Base-by-base conservation (phyloP, 2,113 vertebrate species). In the Ornithorhynchus anatinus region DNA sequence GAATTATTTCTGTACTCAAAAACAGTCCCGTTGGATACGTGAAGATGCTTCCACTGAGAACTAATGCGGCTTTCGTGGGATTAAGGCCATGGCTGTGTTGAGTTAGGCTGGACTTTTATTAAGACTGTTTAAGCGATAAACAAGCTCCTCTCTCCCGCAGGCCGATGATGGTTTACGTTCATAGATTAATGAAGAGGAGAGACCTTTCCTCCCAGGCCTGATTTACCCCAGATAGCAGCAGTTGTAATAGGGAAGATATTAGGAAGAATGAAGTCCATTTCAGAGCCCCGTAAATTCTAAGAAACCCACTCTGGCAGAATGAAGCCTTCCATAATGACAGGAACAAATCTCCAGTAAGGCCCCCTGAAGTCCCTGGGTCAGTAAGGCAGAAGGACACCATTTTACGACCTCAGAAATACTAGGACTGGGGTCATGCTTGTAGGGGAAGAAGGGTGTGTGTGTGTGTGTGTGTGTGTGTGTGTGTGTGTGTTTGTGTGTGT, bases 1-100 rank as follows among this genome's bases (percentile, higher is more conserved):
- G 84, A 79, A 74, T 32, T 23, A 44, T 17, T 19, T 14, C 62
- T 11, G 11, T 51, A 51, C 56, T 59, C 54, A 65, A 53, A 47
- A 39, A 44, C 23, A 0, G 1, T 43, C 23, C 45, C 61, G 36
- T 45, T 59, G 20, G 47, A 43, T 35, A 43, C 32, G 9, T 19
- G 45, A 39, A 6, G 27, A 4, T 67, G 23, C 23, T 70, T 8
- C 10, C 40, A 42, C 2, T 51, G 20, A 15, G 37, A 67, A 8
- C 17, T 44, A 62, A 50, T 70, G 8, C 20, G 20, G 50, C 62
- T 51, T 63, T 25, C 38, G 3, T 56, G 35, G 54, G 29, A 59
- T 66, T 69, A 59, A 14, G 13, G 12, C 15, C 13, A 31, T 20
- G 40, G 2, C 51, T 23, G 62, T 78, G 61, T 73, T 43, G 37